Evolutionary conservation across 1,140 invertebrate genomes (phyloP).

Genomic region (Platyura marginata): DNA sequence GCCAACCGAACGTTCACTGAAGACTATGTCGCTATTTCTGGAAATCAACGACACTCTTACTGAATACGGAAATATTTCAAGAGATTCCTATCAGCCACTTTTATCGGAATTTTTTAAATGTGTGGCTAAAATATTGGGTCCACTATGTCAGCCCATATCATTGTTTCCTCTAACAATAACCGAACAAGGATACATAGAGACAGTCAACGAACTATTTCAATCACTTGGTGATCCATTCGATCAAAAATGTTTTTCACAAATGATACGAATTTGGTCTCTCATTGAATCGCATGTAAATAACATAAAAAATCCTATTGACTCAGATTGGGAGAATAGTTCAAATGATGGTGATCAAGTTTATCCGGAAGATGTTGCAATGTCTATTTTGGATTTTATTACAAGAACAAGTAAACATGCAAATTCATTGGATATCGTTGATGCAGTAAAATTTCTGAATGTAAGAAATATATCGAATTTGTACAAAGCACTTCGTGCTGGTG

Average conservation of each 20-base stretch:
- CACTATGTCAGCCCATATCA: conserved; percentile 5
- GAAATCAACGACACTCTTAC: conserved; percentile 21
- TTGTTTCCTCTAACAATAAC: conserved; percentile 4
- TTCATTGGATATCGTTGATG: background rate
- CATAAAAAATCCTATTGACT: background rate
- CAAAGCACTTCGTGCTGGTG: conserved; percentile 1
- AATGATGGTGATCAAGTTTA: conserved; percentile 2
- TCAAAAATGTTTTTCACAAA: conserved; percentile 4
- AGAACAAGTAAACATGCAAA: conserved; percentile 1
- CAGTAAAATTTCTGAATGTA: background rate
- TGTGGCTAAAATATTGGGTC: conserved; percentile 5
- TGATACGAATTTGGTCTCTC: conserved; percentile 6
- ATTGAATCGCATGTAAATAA: background rate
- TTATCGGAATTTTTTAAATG: conserved; percentile 12
- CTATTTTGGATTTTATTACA: conserved; percentile 5
- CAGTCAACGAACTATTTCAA: conserved; percentile 16
- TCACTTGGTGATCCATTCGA: conserved; percentile 8
- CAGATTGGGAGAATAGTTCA: background rate
- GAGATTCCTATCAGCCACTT: conserved; percentile 10
- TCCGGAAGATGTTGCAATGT: conserved; percentile 3
- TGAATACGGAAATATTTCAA: conserved; percentile 15
- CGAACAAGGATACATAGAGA: conserved; percentile 11
- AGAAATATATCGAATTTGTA: background rate
- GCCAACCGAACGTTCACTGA: background rate
- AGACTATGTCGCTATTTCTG: conserved; percentile 2